These are phyloP conservation scores for Octodon degus DNA, from an alignment of 2,113 vertebrate genomes.

Conservation along the genomic window DNA sequence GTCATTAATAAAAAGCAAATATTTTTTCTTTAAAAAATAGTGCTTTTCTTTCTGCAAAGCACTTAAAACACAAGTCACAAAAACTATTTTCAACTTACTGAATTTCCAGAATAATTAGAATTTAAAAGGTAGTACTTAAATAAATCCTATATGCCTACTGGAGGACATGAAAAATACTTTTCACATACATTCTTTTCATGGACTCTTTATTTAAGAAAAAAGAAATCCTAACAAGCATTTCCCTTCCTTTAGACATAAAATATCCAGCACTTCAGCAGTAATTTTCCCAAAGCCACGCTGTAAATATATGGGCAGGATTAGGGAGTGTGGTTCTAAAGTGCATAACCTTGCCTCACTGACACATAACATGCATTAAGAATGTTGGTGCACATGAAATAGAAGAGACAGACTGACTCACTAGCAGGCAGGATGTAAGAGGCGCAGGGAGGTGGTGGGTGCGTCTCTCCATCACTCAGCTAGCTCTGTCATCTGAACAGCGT, in stretches of 20 bases:
- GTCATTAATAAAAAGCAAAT: background rate
- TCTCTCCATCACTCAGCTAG: background rate
- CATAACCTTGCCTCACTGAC: background rate
- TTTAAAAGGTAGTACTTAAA: background rate
- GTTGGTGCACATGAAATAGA: background rate
- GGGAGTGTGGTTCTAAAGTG: background rate
- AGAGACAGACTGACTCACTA: background rate
- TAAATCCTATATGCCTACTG: background rate
- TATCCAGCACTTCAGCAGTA: background rate
- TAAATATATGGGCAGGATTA: background rate
- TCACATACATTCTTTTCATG: background rate
- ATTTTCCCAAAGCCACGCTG: background rate
- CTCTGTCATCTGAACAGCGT: background rate
- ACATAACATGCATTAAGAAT: background rate
- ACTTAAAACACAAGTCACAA: background rate
- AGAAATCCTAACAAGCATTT: background rate
- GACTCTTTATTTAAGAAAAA: background rate
- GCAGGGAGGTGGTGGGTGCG: background rate
- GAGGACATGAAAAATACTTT: background rate
- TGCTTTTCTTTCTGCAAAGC: background rate
- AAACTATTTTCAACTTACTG: background rate
- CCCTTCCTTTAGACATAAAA: background rate
- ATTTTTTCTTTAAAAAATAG: background rate
- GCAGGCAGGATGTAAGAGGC: background rate
- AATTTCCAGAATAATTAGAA: slow-evolving; percentile 14